Percentiles rank a stretch among this genome's conserved stretches.
Conservation (phyloP, 2,888 invertebrate genomes). For the Agrenia bidenticulata region DNA sequence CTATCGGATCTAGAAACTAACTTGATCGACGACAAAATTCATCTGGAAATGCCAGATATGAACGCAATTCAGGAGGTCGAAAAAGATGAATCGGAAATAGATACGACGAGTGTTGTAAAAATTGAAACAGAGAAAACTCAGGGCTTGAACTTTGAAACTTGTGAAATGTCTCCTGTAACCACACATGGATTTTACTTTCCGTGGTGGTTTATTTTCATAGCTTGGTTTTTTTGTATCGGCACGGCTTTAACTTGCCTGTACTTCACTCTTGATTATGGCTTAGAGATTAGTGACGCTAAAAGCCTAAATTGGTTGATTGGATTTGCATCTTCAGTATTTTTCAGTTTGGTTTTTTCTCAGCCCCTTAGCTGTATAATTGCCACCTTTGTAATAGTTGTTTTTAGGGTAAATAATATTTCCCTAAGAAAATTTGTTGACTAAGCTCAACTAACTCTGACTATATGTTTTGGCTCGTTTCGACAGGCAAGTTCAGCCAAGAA, state of each 20-base stretch:
- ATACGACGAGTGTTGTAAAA: no score
- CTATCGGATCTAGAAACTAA: no score
- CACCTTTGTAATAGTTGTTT: slow-evolving; percentile 20
- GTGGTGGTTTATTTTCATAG: slow-evolving; percentile 35
- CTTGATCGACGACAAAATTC: no score
- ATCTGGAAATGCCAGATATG: no score
- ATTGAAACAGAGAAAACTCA: no score
- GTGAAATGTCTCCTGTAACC: slow-evolving; percentile 19
- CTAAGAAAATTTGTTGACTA: no score
- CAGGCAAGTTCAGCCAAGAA: background rate
- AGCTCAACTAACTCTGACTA: no score
- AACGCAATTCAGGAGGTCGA: no score
- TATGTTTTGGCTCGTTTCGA: no score
- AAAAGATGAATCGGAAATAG: no score
- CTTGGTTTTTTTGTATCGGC: slow-evolving; percentile 33
- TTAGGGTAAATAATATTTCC: no score
- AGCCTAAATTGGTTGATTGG: slow-evolving; percentile 38
- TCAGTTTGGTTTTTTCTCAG: slow-evolving; percentile 27
- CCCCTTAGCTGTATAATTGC: slow-evolving; percentile 27
- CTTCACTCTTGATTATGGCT: slow-evolving; percentile 33
- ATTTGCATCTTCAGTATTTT: slow-evolving; percentile 25
- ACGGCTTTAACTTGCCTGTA: slow-evolving; percentile 16
- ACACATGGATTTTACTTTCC: slow-evolving; percentile 26
- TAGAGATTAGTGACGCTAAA: slow-evolving; percentile 29
- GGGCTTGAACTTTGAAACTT: slow-evolving; percentile 20